These are phyloP conservation scores for Probaryconus sp. DNA, from an alignment of 1,140 invertebrate genomes.

Conservation along the genomic window DNA sequence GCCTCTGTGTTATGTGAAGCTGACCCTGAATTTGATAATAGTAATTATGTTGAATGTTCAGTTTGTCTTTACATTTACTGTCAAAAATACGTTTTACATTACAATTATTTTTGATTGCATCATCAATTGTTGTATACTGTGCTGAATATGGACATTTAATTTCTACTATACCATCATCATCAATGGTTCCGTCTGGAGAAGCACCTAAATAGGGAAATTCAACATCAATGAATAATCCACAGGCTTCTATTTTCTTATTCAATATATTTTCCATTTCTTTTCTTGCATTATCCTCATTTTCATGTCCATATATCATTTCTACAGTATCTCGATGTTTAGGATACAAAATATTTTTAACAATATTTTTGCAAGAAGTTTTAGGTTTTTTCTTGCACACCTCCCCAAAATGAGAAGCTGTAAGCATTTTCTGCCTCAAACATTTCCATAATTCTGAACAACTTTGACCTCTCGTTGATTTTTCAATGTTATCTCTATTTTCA, in stretches of 20 bases:
- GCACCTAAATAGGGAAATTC: constrained; percentile 69
- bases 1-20: constrained; percentile 49
- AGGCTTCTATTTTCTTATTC: constrained; percentile 57
- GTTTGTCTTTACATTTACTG: constrained; percentile 19
- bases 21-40: constrained; percentile 67
- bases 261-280: constrained; percentile 52
- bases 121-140: constrained; percentile 25
- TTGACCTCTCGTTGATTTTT: constrained; percentile 10
- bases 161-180: constrained; percentile 46
- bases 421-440: not conserved
- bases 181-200: constrained; percentile 73
- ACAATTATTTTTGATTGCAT: constrained; percentile 35
- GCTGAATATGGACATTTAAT: constrained; percentile 69
- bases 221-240: constrained; percentile 72
- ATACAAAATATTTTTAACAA: constrained; percentile 1
- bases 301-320: constrained; percentile 58
- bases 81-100: constrained; percentile 24
- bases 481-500: constrained; percentile 2
- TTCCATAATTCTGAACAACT: not conserved
- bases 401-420: constrained; percentile 1
- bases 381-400: not conserved
- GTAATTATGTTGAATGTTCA: constrained; percentile 58
- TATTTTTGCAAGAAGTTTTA: not conserved
- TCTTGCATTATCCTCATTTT: constrained; percentile 63
- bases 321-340: constrained; percentile 17